Conservation (phyloP, 2,888 invertebrate species). For the Eudasyphora cyanicolor region DNA sequence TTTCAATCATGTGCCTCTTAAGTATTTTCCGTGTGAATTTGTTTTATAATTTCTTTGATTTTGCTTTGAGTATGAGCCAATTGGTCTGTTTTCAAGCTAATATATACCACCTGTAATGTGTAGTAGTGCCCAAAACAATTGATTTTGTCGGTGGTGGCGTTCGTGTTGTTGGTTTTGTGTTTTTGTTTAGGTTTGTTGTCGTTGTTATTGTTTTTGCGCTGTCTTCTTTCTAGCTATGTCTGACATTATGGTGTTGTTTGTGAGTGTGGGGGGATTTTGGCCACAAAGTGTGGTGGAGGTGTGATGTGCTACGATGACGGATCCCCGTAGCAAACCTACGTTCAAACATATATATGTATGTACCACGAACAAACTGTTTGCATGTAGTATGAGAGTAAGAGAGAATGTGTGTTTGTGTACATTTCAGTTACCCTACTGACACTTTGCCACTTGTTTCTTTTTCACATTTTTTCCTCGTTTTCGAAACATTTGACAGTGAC, state of each 20-base stretch:
- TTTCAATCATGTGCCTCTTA: background rate
- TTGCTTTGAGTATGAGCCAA: slow-evolving; percentile 58
- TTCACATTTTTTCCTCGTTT: too few relatives aligned
- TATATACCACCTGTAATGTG: slow-evolving; percentile 62
- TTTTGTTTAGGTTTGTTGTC: slow-evolving; percentile 22
- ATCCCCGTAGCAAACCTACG: too few relatives aligned
- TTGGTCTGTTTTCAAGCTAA: slow-evolving; percentile 43
- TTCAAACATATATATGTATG: background rate
- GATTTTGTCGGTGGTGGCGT: slow-evolving; percentile 40
- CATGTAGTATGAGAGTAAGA: background rate
- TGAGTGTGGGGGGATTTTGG: background rate
- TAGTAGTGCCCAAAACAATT: slow-evolving; percentile 57
- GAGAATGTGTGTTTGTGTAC: background rate
- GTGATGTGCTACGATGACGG: too few relatives aligned
- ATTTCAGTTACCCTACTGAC: background rate
- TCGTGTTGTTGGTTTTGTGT: slow-evolving; percentile 31
- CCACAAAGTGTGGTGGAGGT: background rate
- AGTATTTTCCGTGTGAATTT: slow-evolving; percentile 17
- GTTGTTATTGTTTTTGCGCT: background rate
- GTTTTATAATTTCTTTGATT: slow-evolving; percentile 22
- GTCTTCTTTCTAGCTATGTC: background rate
- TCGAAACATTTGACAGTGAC: too few relatives aligned
- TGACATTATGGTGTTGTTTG: background rate
- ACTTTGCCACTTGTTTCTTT: slow-evolving; percentile 19
- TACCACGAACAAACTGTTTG: background rate